A percentile compares a stretch with the other conserved stretches of the same genome.
phyloP scores from a whole-genome alignment of 2,888 invertebrate genomes.

The Aphrophora alni region DNA sequence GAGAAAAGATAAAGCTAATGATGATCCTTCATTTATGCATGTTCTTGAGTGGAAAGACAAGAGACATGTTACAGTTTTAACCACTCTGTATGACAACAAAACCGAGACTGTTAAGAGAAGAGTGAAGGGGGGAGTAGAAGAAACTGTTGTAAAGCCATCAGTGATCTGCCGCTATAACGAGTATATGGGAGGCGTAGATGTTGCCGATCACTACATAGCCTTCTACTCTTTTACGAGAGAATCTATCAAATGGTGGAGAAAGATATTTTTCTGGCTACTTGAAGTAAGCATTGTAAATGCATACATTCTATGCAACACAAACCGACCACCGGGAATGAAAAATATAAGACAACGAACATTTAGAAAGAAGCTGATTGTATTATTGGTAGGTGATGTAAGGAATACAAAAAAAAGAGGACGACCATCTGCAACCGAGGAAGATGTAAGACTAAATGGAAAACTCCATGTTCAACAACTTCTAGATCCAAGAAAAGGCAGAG shows the following conservation, averaged over 20 bases:
- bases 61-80: conserved; percentile 2
- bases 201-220: not conserved
- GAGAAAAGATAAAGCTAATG: not conserved
- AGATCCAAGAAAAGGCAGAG: not conserved
- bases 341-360: not conserved
- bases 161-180: conserved; percentile 3
- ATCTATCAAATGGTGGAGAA: conserved; percentile 13
- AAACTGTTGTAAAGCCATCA: not conserved
- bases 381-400: not conserved
- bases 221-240: not conserved
- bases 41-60: conserved; percentile 35
- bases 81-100: not conserved
- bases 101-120: not conserved
- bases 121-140: not conserved
- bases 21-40: conserved; percentile 26
- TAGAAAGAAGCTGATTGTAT: not conserved
- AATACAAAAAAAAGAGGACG: conserved; percentile 6
- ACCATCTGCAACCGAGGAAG: not conserved
- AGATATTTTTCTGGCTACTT: not conserved
- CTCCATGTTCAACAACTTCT: not conserved
- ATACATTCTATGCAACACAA: not conserved
- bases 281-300: not conserved
- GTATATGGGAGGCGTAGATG: not conserved
- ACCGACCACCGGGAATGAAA: not conserved
- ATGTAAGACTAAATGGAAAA: conserved; percentile 9